Evolutionary conservation across 2,888 invertebrate species (phyloP).

Genomic region (Sinodicranocentrus sp.): DNA sequence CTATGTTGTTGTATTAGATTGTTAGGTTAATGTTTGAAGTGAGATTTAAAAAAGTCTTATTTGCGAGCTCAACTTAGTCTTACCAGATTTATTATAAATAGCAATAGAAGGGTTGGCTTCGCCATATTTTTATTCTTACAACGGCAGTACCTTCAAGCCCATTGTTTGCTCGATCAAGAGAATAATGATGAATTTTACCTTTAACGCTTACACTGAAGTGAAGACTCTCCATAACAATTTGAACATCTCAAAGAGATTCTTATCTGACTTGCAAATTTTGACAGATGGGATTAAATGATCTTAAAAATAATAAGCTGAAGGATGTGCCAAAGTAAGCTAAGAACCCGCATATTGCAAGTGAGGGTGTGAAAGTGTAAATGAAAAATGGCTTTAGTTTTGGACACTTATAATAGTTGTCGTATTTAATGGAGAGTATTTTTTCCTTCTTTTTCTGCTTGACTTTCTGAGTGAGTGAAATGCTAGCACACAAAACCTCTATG

Average conservation of each 20-base stretch:
- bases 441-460: neutral
- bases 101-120: too few species aligned
- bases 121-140: too few species aligned
- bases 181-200: too few species aligned
- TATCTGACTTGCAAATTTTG: neutral
- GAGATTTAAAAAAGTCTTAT: too few species aligned
- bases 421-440: slow-evolving; percentile 1
- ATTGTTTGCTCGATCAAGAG: too few species aligned
- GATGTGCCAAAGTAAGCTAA: slow-evolving; percentile 9
- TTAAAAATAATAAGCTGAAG: neutral
- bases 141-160: too few species aligned
- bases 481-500: neutral
- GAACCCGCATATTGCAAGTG: neutral
- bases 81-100: too few species aligned
- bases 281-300: neutral
- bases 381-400: slow-evolving; percentile 18
- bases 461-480: neutral
- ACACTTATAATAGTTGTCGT: neutral
- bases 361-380: slow-evolving; percentile 32
- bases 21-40: too few species aligned
- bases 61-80: too few species aligned
- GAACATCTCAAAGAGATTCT: neutral
- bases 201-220: neutral
- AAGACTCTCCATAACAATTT: neutral
- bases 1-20: too few species aligned